These are phyloP conservation scores for Enchytraeus crypticus DNA, from an alignment of 2,888 invertebrate species.

Conservation along the genomic window DNA sequence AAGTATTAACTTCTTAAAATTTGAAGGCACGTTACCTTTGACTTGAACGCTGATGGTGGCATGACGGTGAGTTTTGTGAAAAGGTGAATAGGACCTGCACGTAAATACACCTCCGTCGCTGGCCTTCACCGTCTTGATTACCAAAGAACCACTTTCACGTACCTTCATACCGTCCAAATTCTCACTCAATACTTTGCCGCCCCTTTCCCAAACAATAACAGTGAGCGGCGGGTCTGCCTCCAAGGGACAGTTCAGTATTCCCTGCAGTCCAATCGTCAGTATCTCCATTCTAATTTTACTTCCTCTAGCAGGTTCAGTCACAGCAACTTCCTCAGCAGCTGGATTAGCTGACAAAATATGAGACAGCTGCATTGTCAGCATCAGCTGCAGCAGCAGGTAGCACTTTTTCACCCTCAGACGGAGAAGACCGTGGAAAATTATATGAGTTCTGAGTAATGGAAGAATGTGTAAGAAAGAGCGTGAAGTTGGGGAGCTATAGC, in stretches of 20 bases:
- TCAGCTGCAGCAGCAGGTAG: no score
- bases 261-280: neutral
- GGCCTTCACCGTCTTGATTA: neutral
- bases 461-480: no score
- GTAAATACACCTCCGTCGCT: neutral
- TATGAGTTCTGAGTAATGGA: no score
- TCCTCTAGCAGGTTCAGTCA: no score
- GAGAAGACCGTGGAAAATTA: no score
- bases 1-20: no score
- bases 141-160: neutral
- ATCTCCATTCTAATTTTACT: neutral
- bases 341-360: no score
- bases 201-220: neutral
- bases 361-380: no score
- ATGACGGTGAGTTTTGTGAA: neutral
- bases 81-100: neutral
- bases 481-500: no score
- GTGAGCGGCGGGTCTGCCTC: neutral
- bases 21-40: neutral
- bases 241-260: neutral
- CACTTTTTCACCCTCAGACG: no score
- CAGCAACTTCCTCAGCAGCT: no score
- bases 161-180: neutral
- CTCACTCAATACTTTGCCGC: neutral
- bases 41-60: neutral